A percentile compares a stretch with the other conserved stretches of the same genome.
These are phyloP conservation scores for Verasper variegatus DNA, from an alignment of 2,113 vertebrate species.

Conservation along the genomic window DNA sequence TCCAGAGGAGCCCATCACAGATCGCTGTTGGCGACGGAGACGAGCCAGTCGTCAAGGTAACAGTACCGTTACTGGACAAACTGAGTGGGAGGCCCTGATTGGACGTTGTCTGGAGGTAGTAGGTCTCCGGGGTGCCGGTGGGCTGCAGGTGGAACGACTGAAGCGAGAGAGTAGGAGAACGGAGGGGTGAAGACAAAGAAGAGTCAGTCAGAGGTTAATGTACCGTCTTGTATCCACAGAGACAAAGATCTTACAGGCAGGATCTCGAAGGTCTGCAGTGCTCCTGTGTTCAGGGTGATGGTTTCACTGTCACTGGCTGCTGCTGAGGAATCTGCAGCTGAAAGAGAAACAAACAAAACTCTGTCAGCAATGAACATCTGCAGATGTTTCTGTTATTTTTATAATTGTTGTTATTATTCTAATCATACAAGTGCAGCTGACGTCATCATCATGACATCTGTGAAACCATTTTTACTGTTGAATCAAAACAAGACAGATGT, in stretches of 20 bases:
- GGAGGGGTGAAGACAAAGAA: not conserved
- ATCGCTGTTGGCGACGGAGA: constrained; percentile 91
- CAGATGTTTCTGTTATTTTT: too few species aligned
- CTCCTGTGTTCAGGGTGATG: constrained; percentile 92
- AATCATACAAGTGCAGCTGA: too few species aligned
- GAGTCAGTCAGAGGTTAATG: too few species aligned
- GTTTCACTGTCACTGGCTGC: constrained; percentile 89
- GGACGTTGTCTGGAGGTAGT: constrained; percentile 93
- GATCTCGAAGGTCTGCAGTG: constrained; percentile 97
- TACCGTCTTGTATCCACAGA: too few species aligned
- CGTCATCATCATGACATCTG: too few species aligned
- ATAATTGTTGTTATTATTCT: too few species aligned
- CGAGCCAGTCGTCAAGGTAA: constrained; percentile 88
- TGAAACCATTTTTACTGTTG: too few species aligned
- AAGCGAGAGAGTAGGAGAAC: not conserved
- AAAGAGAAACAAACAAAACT: not conserved
- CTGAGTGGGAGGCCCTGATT: constrained; percentile 93
- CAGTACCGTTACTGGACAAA: constrained; percentile 86
- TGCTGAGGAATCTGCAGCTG: constrained; percentile 80
- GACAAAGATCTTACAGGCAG: constrained; percentile 87
- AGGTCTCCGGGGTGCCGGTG: constrained; percentile 95
- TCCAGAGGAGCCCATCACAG: too few species aligned
- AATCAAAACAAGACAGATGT: not conserved
- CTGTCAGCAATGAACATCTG: too few species aligned
- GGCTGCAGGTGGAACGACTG: constrained; percentile 98